Percentiles rank a stretch among this genome's conserved stretches.
phyloP scores from a whole-genome alignment of 2,888 invertebrate genomes.

The Panopea generosa region DNA sequence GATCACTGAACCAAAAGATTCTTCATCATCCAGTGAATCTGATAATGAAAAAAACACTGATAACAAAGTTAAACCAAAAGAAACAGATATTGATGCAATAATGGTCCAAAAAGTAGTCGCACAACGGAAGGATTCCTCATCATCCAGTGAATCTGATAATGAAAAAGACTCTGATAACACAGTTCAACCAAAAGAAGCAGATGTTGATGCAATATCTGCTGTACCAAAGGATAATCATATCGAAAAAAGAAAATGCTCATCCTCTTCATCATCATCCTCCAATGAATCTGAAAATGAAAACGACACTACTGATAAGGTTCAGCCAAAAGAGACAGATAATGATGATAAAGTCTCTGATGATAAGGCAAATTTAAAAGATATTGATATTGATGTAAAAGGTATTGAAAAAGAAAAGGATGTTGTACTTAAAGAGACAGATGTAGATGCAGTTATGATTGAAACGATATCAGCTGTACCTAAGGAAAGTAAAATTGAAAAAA shows the following conservation, averaged over 20 bases:
- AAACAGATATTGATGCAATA: not conserved
- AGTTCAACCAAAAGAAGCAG: too few species aligned
- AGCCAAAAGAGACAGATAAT: too few species aligned
- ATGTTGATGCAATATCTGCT: too few species aligned
- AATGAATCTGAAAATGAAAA: too few species aligned
- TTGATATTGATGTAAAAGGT: not conserved
- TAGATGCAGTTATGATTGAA: too few species aligned
- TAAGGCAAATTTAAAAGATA: not conserved
- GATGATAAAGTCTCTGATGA: not conserved
- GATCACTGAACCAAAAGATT: too few species aligned
- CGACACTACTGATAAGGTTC: too few species aligned
- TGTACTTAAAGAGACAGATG: not conserved
- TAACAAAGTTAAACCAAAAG: not conserved
- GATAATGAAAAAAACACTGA: not conserved
- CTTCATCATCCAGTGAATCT: constrained; percentile 1
- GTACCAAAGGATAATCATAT: too few species aligned
- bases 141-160: too few species aligned
- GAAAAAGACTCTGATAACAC: too few species aligned
- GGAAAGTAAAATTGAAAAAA: not conserved
- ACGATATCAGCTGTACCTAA: not conserved
- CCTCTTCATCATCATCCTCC: too few species aligned
- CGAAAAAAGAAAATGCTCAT: too few species aligned
- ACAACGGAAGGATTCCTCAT: not conserved
- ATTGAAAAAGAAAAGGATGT: not conserved
- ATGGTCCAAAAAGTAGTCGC: not conserved